Evolutionary conservation across 2,113 vertebrate genomes (phyloP).

Genomic region (Fulica atra): DNA sequence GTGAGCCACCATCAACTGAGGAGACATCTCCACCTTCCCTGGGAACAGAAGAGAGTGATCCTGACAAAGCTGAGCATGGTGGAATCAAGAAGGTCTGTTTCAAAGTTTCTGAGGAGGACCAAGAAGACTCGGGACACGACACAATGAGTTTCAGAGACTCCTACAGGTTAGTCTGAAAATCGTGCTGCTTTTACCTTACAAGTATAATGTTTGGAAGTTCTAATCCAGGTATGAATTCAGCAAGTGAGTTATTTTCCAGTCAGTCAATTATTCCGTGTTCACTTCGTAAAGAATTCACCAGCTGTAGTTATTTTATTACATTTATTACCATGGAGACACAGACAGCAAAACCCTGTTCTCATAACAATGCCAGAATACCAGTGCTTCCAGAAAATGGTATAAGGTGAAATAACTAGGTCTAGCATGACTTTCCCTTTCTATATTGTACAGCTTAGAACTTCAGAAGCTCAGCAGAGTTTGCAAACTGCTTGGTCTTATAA

Average conservation of each 20-base stretch:
- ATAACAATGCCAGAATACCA: not conserved
- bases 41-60: constrained; percentile 83
- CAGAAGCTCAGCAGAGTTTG: not conserved
- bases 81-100: constrained; percentile 96
- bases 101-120: constrained; percentile 95
- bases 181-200: not conserved
- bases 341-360: not conserved
- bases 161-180: constrained; percentile 85
- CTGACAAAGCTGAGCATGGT: constrained; percentile 87
- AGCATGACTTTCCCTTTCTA: not conserved
- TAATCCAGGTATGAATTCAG: not conserved
- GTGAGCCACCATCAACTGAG: constrained; percentile 80
- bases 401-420: not conserved
- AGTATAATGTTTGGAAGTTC: not conserved
- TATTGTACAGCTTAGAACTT: not conserved
- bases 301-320: not conserved
- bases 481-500: not conserved
- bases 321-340: not conserved
- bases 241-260: not conserved
- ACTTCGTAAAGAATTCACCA: not conserved
- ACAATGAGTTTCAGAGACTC: constrained; percentile 99
- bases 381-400: not conserved
- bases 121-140: constrained; percentile 98
- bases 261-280: not conserved
- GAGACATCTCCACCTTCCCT: constrained; percentile 78